phyloP scores from a whole-genome alignment of 2,797 vertebrate genomes.

The Chromis chromis region DNA sequence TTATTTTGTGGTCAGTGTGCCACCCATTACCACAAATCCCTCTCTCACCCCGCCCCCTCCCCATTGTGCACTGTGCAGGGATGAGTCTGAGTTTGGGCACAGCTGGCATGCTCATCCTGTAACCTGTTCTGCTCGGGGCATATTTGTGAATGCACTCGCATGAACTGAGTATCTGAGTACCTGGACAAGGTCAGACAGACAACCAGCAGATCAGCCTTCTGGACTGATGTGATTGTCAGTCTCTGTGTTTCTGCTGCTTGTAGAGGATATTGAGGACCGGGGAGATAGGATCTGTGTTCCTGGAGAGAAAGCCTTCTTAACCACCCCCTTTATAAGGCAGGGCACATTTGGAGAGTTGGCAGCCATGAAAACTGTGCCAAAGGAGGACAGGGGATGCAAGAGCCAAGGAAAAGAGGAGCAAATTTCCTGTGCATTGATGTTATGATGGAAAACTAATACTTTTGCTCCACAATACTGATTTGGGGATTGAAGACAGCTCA shows the following conservation, averaged over 20 bases:
- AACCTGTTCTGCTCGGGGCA: slow-evolving; percentile 49
- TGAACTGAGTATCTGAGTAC: slow-evolving; percentile 34
- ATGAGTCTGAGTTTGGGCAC: slow-evolving; percentile 58
- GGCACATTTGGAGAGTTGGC: slow-evolving; percentile 22
- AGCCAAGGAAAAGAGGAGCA: slow-evolving; percentile 39
- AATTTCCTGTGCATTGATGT: background rate
- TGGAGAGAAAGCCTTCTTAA: slow-evolving; percentile 38
- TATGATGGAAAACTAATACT: background rate
- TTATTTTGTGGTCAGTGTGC: slow-evolving; percentile 76
- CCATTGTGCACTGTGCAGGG: slow-evolving; percentile 21
- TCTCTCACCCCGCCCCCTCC: slow-evolving; percentile 57
- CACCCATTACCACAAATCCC: slow-evolving; percentile 74
- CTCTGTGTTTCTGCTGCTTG: slow-evolving; percentile 10
- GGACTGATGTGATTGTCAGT: slow-evolving; percentile 5
- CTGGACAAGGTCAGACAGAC: slow-evolving; percentile 51
- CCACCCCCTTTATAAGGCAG: slow-evolving; percentile 15
- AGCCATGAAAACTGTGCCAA: slow-evolving; percentile 44
- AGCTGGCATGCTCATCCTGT: slow-evolving; percentile 62
- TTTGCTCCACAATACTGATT: slow-evolving; percentile 5
- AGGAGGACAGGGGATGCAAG: slow-evolving; percentile 24
- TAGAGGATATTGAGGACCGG: slow-evolving; percentile 27
- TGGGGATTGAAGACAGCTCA: background rate
- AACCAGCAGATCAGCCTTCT: slow-evolving; percentile 14
- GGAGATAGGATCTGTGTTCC: slow-evolving; percentile 26
- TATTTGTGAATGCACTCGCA: slow-evolving; percentile 26